Percentiles rank a stretch among this genome's conserved stretches.
Conservation (phyloP, 2,888 invertebrate genomes). For the Girardia tigrina region DNA sequence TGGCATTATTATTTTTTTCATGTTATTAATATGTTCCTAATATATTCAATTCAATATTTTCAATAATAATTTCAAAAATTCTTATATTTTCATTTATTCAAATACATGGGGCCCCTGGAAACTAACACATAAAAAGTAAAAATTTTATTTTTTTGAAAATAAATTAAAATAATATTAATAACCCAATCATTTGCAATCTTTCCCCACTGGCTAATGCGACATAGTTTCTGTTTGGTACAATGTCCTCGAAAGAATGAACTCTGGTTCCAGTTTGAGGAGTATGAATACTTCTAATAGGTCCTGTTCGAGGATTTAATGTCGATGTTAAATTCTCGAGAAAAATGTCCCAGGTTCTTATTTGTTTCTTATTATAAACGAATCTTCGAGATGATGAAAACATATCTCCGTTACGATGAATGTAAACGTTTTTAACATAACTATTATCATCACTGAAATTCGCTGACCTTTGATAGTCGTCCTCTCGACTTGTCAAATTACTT, state of each 20-base stretch:
- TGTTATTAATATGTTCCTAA: too few species aligned
- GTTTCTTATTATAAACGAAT: slow-evolving; percentile 1
- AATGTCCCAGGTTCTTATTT: slow-evolving; percentile 24
- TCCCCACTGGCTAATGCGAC: slow-evolving; percentile 16
- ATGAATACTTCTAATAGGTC: slow-evolving; percentile 19
- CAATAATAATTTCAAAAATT: too few species aligned
- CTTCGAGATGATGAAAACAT: background rate
- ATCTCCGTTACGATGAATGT: slow-evolving; percentile 29
- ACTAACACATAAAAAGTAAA: too few species aligned
- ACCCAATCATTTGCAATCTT: slow-evolving; percentile 5
- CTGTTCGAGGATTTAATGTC: slow-evolving; percentile 16
- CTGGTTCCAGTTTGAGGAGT: slow-evolving; percentile 16
- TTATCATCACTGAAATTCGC: background rate
- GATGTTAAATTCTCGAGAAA: slow-evolving; percentile 29
- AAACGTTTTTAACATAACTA: slow-evolving; percentile 17
- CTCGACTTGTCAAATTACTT: background rate
- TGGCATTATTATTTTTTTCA: too few species aligned
- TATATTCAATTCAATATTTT: too few species aligned
- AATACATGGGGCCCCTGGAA: too few species aligned
- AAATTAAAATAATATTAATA: too few species aligned
- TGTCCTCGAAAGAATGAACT: slow-evolving; percentile 24
- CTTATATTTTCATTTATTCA: too few species aligned
- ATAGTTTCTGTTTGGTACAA: background rate
- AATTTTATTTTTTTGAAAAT: too few species aligned
- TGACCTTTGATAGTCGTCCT: background rate